Evolutionary conservation across 2,113 vertebrate genomes (phyloP).

Genomic region (Saguinus imperator): DNA sequence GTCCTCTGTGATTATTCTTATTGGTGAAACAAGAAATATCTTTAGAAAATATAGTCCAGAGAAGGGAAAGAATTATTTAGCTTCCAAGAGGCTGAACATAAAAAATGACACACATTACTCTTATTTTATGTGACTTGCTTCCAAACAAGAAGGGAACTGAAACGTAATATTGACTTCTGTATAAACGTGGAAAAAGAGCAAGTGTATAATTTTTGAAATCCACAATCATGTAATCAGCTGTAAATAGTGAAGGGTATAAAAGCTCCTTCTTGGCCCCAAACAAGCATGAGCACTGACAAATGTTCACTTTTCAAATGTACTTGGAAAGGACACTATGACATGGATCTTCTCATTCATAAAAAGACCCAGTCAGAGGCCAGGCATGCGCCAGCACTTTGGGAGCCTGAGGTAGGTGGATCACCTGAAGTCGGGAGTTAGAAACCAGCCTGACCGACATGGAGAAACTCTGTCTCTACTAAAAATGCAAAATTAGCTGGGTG

Average conservation of each 20-base stretch:
- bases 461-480: too few relatives aligned
- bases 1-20: slow-evolving; percentile 68
- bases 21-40: slow-evolving; percentile 56
- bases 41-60: slow-evolving; percentile 54
- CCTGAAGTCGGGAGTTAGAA: too few relatives aligned
- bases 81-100: background rate
- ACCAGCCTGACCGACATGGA: too few relatives aligned
- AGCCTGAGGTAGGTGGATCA: too few relatives aligned
- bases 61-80: slow-evolving; percentile 18
- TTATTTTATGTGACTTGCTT: background rate
- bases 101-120: background rate
- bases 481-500: too few relatives aligned
- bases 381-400: too few relatives aligned
- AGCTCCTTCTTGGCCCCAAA: background rate
- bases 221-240: background rate
- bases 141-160: slow-evolving; percentile 22
- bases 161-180: background rate
- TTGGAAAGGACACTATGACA: background rate
- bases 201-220: slow-evolving; percentile 31
- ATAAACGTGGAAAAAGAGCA: background rate
- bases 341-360: background rate
- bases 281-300: background rate
- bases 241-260: slow-evolving; percentile 24
- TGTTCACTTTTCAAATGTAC: background rate
- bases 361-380: background rate